These are phyloP conservation scores for Papio anubis DNA, from an alignment of 2,113 vertebrate genomes.

Conservation along the genomic window DNA sequence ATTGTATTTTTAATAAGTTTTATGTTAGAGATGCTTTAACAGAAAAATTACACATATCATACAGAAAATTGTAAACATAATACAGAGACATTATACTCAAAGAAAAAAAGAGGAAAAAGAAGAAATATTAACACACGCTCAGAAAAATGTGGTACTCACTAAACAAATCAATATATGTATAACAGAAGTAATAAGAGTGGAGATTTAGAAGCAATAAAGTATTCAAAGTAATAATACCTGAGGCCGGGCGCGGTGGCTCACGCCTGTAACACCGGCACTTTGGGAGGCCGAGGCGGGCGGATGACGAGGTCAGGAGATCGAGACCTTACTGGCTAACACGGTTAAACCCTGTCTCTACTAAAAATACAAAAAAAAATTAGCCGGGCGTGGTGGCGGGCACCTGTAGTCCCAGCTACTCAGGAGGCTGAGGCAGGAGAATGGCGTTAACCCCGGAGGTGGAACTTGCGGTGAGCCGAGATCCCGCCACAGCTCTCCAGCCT, in stretches of 20 bases:
- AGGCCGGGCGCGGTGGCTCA: not conserved
- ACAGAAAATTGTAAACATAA: not conserved
- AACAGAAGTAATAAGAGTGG: not conserved
- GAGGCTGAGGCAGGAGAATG: too few relatives aligned
- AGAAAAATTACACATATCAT: not conserved
- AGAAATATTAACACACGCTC: not conserved
- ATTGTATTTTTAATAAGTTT: not conserved
- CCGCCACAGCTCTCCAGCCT: too few relatives aligned
- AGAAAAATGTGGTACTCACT: not conserved
- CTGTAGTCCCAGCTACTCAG: too few relatives aligned
- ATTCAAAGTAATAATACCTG: not conserved
- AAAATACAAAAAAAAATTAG: too few relatives aligned
- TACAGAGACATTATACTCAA: not conserved
- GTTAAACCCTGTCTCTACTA: too few relatives aligned
- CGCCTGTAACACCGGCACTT: too few relatives aligned
- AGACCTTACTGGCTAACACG: too few relatives aligned
- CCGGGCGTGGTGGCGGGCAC: too few relatives aligned
- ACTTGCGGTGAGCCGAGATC: too few relatives aligned
- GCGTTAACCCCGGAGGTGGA: too few relatives aligned
- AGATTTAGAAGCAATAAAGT: not conserved
- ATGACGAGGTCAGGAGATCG: too few relatives aligned
- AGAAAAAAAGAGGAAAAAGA: not conserved
- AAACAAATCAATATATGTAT: not conserved
- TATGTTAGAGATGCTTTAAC: not conserved
- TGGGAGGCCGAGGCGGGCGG: too few relatives aligned